Evolutionary conservation across 2,888 invertebrate genomes (phyloP).

Genomic region (Acrocyrtus sp.): DNA sequence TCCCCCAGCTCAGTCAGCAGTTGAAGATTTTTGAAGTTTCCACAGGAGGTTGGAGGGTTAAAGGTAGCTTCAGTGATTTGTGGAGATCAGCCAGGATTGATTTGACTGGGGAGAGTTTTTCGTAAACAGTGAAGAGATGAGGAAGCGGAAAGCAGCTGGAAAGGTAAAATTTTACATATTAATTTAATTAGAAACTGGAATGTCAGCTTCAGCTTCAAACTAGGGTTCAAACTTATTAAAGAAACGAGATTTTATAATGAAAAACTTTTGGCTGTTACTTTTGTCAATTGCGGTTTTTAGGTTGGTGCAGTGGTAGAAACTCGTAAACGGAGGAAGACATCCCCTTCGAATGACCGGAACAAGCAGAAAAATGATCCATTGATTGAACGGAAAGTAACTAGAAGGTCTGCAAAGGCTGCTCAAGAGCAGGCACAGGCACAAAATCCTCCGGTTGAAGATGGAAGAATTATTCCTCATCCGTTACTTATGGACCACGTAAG

Average conservation of each 20-base stretch:
- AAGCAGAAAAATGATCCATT: background rate
- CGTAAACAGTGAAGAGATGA: background rate
- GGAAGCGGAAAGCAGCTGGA: background rate
- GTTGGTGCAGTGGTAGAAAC: background rate
- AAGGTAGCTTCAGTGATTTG: too few relatives aligned
- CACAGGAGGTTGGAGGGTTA: background rate
- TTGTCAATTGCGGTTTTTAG: too few relatives aligned
- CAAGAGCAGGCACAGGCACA: background rate
- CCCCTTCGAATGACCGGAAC: background rate
- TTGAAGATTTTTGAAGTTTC: background rate
- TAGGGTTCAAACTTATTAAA: too few relatives aligned
- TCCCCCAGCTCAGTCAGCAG: too few relatives aligned
- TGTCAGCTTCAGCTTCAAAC: too few relatives aligned
- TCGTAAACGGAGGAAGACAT: slow-evolving; percentile 4
- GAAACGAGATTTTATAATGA: too few relatives aligned
- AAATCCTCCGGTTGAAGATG: background rate
- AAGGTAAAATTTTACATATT: background rate
- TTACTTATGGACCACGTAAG: slow-evolving; percentile 35
- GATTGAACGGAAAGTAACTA: background rate
- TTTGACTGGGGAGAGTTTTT: background rate
- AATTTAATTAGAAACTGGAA: too few relatives aligned
- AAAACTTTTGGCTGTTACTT: too few relatives aligned
- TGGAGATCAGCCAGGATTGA: too few relatives aligned
- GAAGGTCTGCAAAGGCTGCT: background rate
- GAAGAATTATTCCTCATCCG: too few relatives aligned